Evolutionary conservation across 2,797 vertebrate genomes (phyloP), one percentile per base, ranked within the genome.

Genomic region (Chaetophractus vellerosus): DNA sequence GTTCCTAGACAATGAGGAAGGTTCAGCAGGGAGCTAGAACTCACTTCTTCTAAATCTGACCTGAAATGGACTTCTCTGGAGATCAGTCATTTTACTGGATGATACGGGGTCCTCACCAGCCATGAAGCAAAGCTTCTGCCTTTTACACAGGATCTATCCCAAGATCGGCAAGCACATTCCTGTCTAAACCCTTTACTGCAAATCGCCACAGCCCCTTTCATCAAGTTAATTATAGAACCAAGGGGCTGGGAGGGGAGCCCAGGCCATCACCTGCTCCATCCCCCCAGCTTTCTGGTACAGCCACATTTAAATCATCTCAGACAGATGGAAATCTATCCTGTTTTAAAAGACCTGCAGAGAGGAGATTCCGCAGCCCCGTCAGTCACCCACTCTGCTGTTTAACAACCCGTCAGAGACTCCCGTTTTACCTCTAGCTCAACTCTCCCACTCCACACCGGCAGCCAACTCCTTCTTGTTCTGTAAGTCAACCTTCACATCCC

Each of bases 191-290:
- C 78, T 96, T 88, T 59, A 41, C 55, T 94, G 87, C 95, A 95
- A 95, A 97, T 86, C 9, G 2, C 83, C 41, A 76, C 59, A 36
- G 52, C 24, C 36, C 84, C 93, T 96, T 95, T 96, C 95, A 97
- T 96, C 96, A 94, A 72, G 95, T 90, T 97, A 97, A 97, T 97
- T 97, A 97, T 78, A 95, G 92, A 95, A 97, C 74, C 78, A 63
- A 94, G 63, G 63, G 92, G 57, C 91, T 97, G 61, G 92, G 88
- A 86, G 71, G 78, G 36, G 64, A 92, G 81, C 66, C 76, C 68
- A 80, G 72, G 83, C 90, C 89, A 93, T 95, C 83, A 81, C 91
- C 68, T 95, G 52, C 33, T 79, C 71, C 90, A 85, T 87, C 48
- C 91, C 63, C 68, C 78, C 14, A 24, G 84, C 84, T 92, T 91